A percentile compares a stretch with the other conserved stretches of the same genome.
Conservation (phyloP, 2,888 invertebrate species). For the Hydrotaea cyrtoneurina region DNA sequence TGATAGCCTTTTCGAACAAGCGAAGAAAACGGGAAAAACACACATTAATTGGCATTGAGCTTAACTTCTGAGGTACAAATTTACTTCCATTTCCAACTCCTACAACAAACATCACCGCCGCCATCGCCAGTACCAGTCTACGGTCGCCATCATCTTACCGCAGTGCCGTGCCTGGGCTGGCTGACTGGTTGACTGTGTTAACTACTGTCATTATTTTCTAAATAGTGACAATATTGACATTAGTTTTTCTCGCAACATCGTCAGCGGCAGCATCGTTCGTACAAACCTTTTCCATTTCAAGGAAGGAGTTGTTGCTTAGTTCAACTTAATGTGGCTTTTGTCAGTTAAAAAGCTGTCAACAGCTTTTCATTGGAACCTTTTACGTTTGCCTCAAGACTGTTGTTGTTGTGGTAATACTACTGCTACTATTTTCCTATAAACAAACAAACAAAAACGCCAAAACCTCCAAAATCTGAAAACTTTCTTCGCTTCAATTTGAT, state of each 20-base stretch:
- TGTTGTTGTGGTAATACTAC: background rate
- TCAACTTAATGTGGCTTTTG: slow-evolving; percentile 57
- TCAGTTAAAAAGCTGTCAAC: slow-evolving; percentile 57
- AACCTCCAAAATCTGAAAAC: background rate
- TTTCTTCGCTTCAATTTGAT: slow-evolving; percentile 17
- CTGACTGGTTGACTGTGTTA: background rate
- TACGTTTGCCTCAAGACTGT: slow-evolving; percentile 48
- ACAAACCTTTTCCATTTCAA: slow-evolving; percentile 1
- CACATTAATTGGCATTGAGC: slow-evolving; percentile 60
- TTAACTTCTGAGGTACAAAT: slow-evolving; percentile 42
- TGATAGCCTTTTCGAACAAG: slow-evolving; percentile 51
- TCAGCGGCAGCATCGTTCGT: background rate
- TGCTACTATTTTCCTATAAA: background rate
- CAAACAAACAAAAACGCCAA: background rate
- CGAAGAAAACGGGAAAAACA: background rate
- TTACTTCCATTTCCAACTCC: slow-evolving; percentile 39
- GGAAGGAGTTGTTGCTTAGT: background rate
- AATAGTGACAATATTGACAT: slow-evolving; percentile 54
- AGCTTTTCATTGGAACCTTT: slow-evolving; percentile 56
- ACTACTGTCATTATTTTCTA: slow-evolving; percentile 53
- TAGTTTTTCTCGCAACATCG: slow-evolving; percentile 26
- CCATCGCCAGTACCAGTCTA: background rate
- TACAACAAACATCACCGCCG: slow-evolving; percentile 43
- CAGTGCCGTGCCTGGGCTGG: background rate
- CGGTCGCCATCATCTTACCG: background rate